Evolutionary conservation across 2,888 invertebrate genomes (phyloP), one percentile per base, ranked within the genome.

Genomic region (Melanargia galathea): DNA sequence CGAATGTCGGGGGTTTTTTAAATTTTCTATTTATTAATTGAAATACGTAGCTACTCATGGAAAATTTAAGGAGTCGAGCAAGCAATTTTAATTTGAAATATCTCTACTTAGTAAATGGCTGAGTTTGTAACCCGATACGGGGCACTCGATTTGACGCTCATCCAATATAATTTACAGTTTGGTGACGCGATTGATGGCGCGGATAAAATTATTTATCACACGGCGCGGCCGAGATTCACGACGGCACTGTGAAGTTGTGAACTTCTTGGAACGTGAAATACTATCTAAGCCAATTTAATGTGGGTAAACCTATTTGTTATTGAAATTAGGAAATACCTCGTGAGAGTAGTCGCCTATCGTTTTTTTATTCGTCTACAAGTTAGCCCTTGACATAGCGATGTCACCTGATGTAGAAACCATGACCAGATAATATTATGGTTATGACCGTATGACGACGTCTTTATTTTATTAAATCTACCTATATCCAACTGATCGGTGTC

Each of bases 101-200:
- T n/a, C 33, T 30, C 45, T 33, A 11, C 33, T n/a, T 52, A 57
- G 49, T 62, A 58, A n/a, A 63, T 63, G 62, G 67, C 35, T 58
- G 57, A 26, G 24, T 73, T n/a, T 72, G 73, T 73, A 74, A 75
- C 68, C 61, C 63, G 72, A 75, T 72, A 73, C 68, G 65, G 46
- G 71, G 64, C 60, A 64, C 60, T 63, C 68, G 69, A 72, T 72
- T 72, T 71, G 71, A 71, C 70, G 70, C 75, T 70, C 76, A 69
- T 76, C 75, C 81, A 82, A 85, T 82, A 85, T 82, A 86, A 90
- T 87, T 90, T 90, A 90, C 82, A 78, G 78, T 76, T 71, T 75
- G 77, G 76, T 77, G 77, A 79, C 76, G 76, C 84, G 87, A 90
- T 90, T 89, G 88, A 90, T 89, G 69, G 62, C 38, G 49, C 33